Evolutionary conservation across 2,888 invertebrate species (phyloP).

Genomic region (Nephrotoma flavescens): DNA sequence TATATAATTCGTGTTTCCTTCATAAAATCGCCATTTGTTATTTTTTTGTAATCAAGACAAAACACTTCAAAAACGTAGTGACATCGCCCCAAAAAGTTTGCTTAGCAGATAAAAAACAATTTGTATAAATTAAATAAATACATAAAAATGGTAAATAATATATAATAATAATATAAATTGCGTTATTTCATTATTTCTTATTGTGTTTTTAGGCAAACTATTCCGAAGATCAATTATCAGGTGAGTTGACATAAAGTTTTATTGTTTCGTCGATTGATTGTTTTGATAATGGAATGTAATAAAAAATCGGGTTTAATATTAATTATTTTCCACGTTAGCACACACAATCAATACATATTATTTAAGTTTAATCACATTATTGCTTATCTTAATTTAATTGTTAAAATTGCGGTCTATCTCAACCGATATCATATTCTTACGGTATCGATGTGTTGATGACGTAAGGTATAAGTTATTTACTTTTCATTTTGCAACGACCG

Average conservation of each 20-base stretch:
- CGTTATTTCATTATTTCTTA: background rate
- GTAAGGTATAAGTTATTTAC: background rate
- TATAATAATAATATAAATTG: background rate
- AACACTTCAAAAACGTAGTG: background rate
- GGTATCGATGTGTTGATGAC: background rate
- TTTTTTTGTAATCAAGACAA: background rate
- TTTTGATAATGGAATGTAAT: background rate
- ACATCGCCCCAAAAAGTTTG: slow-evolving; percentile 4
- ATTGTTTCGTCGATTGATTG: background rate
- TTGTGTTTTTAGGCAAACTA: slow-evolving; percentile 60
- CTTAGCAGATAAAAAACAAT: background rate
- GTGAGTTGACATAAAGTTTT: slow-evolving; percentile 43
- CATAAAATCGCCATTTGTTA: background rate
- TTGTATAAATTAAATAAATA: background rate
- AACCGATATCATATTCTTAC: background rate
- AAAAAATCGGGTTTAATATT: slow-evolving; percentile 1
- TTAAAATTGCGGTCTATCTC: background rate
- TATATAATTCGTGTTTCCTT: background rate
- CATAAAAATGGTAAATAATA: background rate
- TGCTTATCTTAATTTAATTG: background rate
- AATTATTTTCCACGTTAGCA: background rate
- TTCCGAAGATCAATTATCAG: slow-evolving; percentile 82
- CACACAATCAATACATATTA: background rate
- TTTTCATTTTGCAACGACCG: background rate
- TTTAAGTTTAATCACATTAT: slow-evolving; percentile 3